Evolutionary conservation across 2,888 invertebrate genomes (phyloP).

Genomic region (Caradrina clavipalpis): DNA sequence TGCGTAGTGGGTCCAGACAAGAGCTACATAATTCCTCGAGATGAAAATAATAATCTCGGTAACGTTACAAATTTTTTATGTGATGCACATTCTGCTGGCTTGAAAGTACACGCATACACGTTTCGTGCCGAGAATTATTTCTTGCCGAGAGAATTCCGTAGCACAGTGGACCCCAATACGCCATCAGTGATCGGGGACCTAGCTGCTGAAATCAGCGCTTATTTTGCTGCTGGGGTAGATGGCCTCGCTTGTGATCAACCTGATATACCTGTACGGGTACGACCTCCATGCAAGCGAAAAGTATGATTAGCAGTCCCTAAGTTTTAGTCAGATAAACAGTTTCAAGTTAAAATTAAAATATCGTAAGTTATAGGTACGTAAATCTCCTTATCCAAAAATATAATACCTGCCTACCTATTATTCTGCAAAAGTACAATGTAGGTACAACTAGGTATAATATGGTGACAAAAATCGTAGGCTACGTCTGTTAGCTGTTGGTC

Average conservation of each 20-base stretch:
- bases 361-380: no score
- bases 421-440: no score
- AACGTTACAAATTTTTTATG: conserved; percentile 79
- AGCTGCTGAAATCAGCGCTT: conserved; percentile 78
- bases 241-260: conserved; percentile 86
- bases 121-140: conserved; percentile 85
- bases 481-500: no score
- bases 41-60: conserved; percentile 74
- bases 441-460: no score
- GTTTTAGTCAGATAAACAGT: no score
- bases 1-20: conserved; percentile 85
- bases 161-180: conserved; percentile 56
- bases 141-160: conserved; percentile 80
- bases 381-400: no score
- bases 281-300: conserved; percentile 61
- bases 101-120: conserved; percentile 86
- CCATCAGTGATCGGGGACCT: conserved; percentile 76
- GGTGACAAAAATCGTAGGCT: no score
- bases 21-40: conserved; percentile 82
- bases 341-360: no score
- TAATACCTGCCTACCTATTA: no score
- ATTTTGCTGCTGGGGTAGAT: conserved; percentile 82
- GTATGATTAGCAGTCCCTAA: neutral
- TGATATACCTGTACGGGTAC: conserved; percentile 74
- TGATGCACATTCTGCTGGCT: conserved; percentile 80